Base-by-base conservation (phyloP, 2,797 vertebrate genomes). In the Sebastes elongatus region DNA sequence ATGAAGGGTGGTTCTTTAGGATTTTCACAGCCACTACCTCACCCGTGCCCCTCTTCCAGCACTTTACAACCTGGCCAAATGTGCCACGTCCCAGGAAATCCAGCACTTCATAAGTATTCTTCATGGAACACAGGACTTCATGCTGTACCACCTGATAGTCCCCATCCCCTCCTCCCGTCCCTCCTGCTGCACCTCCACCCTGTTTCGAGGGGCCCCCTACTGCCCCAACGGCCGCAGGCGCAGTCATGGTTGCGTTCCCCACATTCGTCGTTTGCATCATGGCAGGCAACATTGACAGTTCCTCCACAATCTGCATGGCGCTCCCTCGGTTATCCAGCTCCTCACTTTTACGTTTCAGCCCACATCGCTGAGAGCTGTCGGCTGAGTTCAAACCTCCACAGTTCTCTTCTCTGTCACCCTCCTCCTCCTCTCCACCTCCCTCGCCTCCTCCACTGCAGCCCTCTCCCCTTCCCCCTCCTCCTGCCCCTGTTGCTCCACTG, bases 11-110 rank as follows among this genome's bases (percentile, higher is more conserved):
- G 90, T 99, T 99, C 95, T 99, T 99, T 91, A 99, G 83, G 93
- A 99, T 99, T 94, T 99, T 99, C 81, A 99, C 96, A 4, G 99
- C 99, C 94, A 99, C 98, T 0, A 99, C 97, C 87, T 99, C 98
- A 10, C 96, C 97, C 8, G 99, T 98, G 87, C 98, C 98, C 90
- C 98, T 96, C 92, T 99, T 99, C 98, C 98, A 99, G 96, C 99
- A 99, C 94, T 99, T 99, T n/a, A 99, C 99, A 10, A 99, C 99
- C 93, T 99, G 99, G 66, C 99, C 99, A 28, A 99, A 99, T 76
- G 98, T 99, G 93, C 99, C 98, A 71, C 99, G 96, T 59, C 98
- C 98, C 90, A 99, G 95, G 93, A 99, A 99, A 96, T 99, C 99
- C 70, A 99, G 96, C 86, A 99, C 98, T 95, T 99, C 99, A 0